Evolutionary conservation across 2,888 invertebrate species (phyloP).

Genomic region (Athripsodes cinereus): DNA sequence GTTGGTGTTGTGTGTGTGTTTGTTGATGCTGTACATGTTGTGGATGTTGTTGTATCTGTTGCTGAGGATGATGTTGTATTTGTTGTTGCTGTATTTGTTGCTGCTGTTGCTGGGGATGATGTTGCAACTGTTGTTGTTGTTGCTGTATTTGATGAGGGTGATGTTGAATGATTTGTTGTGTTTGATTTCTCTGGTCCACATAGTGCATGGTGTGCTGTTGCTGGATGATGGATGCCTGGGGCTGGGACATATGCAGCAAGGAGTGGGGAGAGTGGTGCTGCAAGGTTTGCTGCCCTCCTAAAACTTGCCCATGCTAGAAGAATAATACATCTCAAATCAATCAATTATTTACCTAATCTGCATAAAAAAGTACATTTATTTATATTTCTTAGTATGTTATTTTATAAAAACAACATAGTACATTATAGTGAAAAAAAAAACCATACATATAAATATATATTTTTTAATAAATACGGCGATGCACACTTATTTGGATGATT

Average conservation of each 20-base stretch:
- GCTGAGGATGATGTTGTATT: not conserved
- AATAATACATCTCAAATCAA: not conserved
- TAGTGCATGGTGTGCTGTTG: constrained; percentile 24
- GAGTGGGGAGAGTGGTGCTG: constrained; percentile 19
- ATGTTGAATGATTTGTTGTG: constrained; percentile 28
- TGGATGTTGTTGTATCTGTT: constrained; percentile 28
- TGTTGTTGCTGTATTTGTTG: not conserved
- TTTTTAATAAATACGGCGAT: no score
- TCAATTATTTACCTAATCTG: no score
- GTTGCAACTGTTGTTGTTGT: constrained; percentile 28
- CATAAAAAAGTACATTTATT: no score
- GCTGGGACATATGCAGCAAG: constrained; percentile 27
- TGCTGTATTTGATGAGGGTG: constrained; percentile 31
- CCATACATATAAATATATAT: no score
- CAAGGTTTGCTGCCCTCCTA: constrained; percentile 16
- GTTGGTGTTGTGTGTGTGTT: constrained; percentile 34
- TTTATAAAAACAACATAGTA: no score
- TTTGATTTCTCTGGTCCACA: constrained; percentile 25
- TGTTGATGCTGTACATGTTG: constrained; percentile 32
- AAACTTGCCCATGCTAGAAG: constrained; percentile 30
- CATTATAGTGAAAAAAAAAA: no score
- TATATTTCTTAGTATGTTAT: no score
- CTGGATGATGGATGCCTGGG: constrained; percentile 22
- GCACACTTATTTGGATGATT: no score
- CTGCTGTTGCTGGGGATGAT: constrained; percentile 5